phyloP scores from a whole-genome alignment of 1,140 invertebrate species.

The Bombyx mori region DNA sequence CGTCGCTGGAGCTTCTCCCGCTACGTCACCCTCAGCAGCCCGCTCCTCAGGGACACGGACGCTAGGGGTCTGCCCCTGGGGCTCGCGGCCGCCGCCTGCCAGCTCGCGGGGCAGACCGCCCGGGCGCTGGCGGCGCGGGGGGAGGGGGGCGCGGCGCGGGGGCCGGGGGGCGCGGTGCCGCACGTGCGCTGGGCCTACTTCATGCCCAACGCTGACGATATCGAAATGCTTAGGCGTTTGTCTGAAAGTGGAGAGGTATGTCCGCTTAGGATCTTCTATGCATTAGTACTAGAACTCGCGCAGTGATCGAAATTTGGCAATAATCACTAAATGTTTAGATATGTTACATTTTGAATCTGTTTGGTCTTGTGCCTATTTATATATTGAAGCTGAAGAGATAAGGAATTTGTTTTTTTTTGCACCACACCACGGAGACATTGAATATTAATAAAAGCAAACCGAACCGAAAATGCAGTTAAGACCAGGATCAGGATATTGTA shows the following conservation, averaged over 20 bases:
- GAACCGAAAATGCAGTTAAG: no score
- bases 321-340: no score
- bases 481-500: no score
- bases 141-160: conserved; percentile 6
- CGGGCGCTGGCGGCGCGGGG: conserved; percentile 13
- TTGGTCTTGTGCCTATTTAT: no score
- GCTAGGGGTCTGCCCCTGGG: conserved; percentile 78
- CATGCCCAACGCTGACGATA: conserved; percentile 24
- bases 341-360: no score
- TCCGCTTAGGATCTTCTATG: neutral
- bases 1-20: conserved; percentile 79
- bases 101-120: conserved; percentile 13
- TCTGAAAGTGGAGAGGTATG: conserved; percentile 32
- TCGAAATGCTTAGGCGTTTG: conserved; percentile 31
- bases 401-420: no score
- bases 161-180: conserved; percentile 8
- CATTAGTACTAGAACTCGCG: no score
- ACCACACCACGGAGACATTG: no score
- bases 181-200: conserved; percentile 41
- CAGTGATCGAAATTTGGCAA: no score
- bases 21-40: conserved; percentile 89
- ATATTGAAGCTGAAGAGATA: no score
- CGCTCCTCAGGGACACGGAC: conserved; percentile 87
- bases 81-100: conserved; percentile 70
- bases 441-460: no score